Evolutionary conservation across 1,140 invertebrate genomes (phyloP), one percentile per base, ranked within the genome.

Genomic region (Portunus trituberculatus): DNA sequence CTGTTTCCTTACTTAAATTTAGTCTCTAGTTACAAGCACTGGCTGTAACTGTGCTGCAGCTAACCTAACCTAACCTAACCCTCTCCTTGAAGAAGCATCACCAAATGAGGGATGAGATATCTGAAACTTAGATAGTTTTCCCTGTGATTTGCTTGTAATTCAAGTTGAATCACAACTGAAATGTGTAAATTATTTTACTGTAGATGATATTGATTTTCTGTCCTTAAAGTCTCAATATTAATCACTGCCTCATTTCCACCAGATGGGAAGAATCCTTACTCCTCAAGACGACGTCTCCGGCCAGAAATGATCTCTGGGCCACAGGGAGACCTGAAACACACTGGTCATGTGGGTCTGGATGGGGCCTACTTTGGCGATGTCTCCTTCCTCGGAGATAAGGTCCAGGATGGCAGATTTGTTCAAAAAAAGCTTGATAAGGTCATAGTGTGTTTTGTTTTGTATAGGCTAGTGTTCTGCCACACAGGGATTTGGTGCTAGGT

Each of bases 311-410:
- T 99, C 96, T 99, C 99, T 16, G 98, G 98, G 48, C 99, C 99
- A 0, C 99, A 99, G 97, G 99, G 99, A 59, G 99, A 99, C 97
- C 98, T 99, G 0, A 99, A 99, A 96, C 99, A 99, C 97, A 99
- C 99, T 0, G 99, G 98, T 0, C 99, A 99, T 97, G 99, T 99
- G 6, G 99, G 99, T 2, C 97, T 99, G 20, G 99, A 99, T 97
- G 99, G 99, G 7, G 98, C 99, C 93, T 99, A 99, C 96, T 99
- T 99, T 97, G 99, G 99, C 0, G 99, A 99, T 97, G 98, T 99
- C 91, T 98, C 98, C 86, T 99, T 99, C 96, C 97, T 99, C 31
- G 98, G 98, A 39, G 98, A 98, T 46, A 98, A 97, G 96, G 96
- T 97, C 96, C 91, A 93, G 87, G 91, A 84, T 95, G 94, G 94